Evolutionary conservation across 2,888 invertebrate genomes (phyloP).

Genomic region (Heterodera filipjevi): DNA sequence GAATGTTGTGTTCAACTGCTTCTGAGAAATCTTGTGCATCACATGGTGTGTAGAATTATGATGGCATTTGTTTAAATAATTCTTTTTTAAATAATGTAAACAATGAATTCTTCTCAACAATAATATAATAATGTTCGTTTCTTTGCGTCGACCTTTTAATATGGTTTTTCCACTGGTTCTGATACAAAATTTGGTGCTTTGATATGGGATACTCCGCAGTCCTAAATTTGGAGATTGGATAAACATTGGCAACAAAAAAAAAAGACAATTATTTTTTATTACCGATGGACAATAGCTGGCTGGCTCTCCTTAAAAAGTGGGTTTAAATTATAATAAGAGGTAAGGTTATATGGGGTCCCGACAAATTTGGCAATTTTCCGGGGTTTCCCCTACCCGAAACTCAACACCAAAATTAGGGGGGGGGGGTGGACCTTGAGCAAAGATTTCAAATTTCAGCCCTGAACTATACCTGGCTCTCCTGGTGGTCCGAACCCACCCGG

Average conservation of each 20-base stretch:
- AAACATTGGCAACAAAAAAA: neutral
- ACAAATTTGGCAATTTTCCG: too few species aligned
- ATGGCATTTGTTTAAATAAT: too few species aligned
- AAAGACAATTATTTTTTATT: neutral
- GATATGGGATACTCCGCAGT: constrained; percentile 27
- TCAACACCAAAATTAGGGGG: too few species aligned
- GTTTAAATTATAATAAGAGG: neutral
- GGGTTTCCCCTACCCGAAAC: too few species aligned
- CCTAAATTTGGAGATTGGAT: neutral
- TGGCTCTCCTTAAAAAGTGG: constrained; percentile 14
- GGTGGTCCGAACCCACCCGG: constrained; percentile 33
- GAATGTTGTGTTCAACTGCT: too few species aligned
- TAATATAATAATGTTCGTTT: neutral
- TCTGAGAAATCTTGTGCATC: too few species aligned
- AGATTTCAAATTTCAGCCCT: neutral
- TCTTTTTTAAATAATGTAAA: too few species aligned
- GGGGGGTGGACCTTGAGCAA: too few species aligned
- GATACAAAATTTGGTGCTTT: constrained; percentile 25
- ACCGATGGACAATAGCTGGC: constrained; percentile 27
- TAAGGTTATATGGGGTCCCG: too few species aligned
- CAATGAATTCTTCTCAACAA: neutral
- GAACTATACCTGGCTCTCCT: constrained; percentile 35
- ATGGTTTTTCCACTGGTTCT: constrained; percentile 2
- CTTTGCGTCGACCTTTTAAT: neutral
- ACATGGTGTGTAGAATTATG: too few species aligned